Evolutionary conservation across 1,140 invertebrate species (phyloP), one percentile per base, ranked within the genome.

Genomic region (Trypoxylus dichotomus): DNA sequence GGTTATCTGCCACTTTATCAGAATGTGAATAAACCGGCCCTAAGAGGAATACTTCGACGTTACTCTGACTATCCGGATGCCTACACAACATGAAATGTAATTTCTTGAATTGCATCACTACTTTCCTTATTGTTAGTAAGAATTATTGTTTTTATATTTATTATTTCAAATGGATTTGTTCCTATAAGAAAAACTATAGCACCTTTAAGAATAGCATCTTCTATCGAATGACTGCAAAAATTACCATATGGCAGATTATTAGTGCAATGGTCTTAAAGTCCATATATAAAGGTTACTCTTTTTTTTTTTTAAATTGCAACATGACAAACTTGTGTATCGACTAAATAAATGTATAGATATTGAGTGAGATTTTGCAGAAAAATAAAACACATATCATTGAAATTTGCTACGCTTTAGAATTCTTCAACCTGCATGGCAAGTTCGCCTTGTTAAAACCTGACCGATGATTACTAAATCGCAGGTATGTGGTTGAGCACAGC

Each of bases 21-120:
- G n/a, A n/a, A n/a, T n/a, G n/a, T n/a, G n/a, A n/a, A n/a, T n/a
- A n/a, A n/a, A n/a, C n/a, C n/a, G n/a, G n/a, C n/a, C n/a, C n/a
- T 93, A 88, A 88, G 87, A 60, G 92, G 92, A 1, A 93, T 94
- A 87, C 93, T 93, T 47, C 91, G 92, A 75, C 91, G 92, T 43
- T 92, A 92, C 80, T 90, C 90, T 42, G 92, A 94, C 86, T 94
- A 93, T 79, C 90, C 92, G 6, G 92, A 93, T 88, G 85, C 85
- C 75, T 93, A 87, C 84, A 85, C 85, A 76, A 80, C 84, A 79
- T 93, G 91, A 90, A 93, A 93, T 89, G 83, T 89, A 80, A 80
- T 92, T 78, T 91, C 91, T 32, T 91, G 90, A 42, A 85, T 92
- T 82, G 91, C 91, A 72, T 89, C 89, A 74, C 54, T 78, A 78